These are phyloP conservation scores for Poeciliopsis gracilis DNA, from an alignment of 2,797 vertebrate genomes.

Conservation along the genomic window DNA sequence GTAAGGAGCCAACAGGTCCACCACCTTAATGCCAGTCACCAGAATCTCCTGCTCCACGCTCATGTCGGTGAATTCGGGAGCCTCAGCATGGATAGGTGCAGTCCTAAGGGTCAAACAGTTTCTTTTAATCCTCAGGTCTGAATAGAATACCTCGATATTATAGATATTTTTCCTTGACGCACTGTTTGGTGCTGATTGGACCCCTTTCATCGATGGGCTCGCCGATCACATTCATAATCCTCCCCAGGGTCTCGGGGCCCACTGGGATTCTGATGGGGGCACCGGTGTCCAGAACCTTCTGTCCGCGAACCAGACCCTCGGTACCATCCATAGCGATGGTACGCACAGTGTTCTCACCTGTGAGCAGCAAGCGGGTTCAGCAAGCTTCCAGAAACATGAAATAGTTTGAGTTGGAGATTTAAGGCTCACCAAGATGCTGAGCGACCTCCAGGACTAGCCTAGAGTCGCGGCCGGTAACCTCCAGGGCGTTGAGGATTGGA, in stretches of 20 bases:
- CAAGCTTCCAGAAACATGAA: not conserved
- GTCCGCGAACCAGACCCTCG: constrained; percentile 94
- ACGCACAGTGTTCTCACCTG: constrained; percentile 93
- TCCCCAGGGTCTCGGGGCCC: constrained; percentile 94
- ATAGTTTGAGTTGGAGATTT: not conserved
- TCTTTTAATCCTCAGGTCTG: not conserved
- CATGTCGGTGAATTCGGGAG: constrained; percentile 96
- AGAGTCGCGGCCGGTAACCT: constrained; percentile 89
- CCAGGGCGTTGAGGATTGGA: constrained; percentile 96
- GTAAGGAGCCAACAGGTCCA: constrained; percentile 95
- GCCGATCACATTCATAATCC: constrained; percentile 99
- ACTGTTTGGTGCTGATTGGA: constrained; percentile 95
- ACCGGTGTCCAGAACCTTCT: constrained; percentile 93
- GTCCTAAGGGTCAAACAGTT: constrained; percentile 73
- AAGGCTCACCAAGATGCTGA: constrained; percentile 83
- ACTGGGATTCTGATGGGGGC: constrained; percentile 97
- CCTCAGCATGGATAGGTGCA: constrained; percentile 95
- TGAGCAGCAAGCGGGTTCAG: not conserved
- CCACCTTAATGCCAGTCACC: constrained; percentile 97
- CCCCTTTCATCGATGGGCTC: constrained; percentile 97
- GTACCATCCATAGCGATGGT: constrained; percentile 99
- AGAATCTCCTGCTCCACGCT: constrained; percentile 99
- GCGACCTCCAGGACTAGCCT: constrained; percentile 96
- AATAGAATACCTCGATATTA: not conserved
- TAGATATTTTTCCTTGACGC: constrained; percentile 55